Evolutionary conservation across 2,888 invertebrate species (phyloP).

Genomic region (Spodoptera littoralis): DNA sequence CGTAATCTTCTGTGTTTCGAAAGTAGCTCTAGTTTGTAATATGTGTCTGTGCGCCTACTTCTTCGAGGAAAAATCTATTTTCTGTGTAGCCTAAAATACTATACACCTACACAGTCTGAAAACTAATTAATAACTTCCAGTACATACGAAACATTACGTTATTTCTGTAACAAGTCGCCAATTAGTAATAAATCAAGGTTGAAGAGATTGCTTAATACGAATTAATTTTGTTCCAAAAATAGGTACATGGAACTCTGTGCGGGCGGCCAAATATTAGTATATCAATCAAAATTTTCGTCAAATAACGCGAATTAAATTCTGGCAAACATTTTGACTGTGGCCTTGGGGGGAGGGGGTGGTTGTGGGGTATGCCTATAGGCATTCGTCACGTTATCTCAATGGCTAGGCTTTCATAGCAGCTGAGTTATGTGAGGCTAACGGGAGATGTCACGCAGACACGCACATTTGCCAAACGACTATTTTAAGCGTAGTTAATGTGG

Average conservation of each 20-base stretch:
- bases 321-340: slow-evolving; percentile 46
- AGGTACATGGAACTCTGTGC: slow-evolving; percentile 15
- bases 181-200: slow-evolving; percentile 47
- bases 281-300: slow-evolving; percentile 53
- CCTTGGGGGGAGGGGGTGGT: slow-evolving; percentile 56
- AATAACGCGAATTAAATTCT: slow-evolving; percentile 50
- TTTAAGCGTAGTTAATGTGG: slow-evolving; percentile 46
- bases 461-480: slow-evolving; percentile 64
- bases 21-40: too few species aligned
- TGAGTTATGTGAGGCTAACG: slow-evolving; percentile 57
- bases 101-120: slow-evolving; percentile 4
- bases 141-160: slow-evolving; percentile 15
- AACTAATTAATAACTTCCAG: slow-evolving; percentile 21
- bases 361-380: slow-evolving; percentile 58
- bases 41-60: not conserved
- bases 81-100: not conserved
- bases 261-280: slow-evolving; percentile 39
- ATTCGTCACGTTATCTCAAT: slow-evolving; percentile 70
- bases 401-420: slow-evolving; percentile 58
- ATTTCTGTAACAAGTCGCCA: slow-evolving; percentile 26
- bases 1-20: too few species aligned
- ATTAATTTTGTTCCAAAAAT: slow-evolving; percentile 39
- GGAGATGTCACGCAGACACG: slow-evolving; percentile 71
- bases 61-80: not conserved
- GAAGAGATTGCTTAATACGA: slow-evolving; percentile 34